Evolutionary conservation across 2,888 invertebrate genomes (phyloP).

Genomic region (Sepioteuthis lessoniana): DNA sequence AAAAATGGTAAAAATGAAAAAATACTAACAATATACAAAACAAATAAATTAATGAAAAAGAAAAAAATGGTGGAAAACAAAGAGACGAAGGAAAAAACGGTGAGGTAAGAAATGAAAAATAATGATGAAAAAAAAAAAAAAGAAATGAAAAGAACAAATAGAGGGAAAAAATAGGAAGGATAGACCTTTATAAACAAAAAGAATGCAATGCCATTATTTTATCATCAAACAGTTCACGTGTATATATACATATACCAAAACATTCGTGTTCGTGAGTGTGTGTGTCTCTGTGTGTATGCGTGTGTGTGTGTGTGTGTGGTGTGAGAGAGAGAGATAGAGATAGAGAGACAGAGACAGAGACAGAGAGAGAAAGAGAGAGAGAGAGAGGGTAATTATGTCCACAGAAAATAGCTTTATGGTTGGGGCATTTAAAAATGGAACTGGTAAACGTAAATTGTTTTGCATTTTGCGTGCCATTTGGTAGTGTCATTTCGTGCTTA

Average conservation of each 20-base stretch:
- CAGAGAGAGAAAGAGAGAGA: not conserved
- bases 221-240: too few relatives aligned
- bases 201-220: not conserved
- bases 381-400: not conserved
- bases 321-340: too few relatives aligned
- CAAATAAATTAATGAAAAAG: not conserved
- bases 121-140: not conserved
- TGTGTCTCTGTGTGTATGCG: too few relatives aligned
- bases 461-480: not conserved
- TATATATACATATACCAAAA: too few relatives aligned
- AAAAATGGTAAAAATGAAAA: not conserved
- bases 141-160: not conserved
- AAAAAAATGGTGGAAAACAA: not conserved
- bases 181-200: not conserved
- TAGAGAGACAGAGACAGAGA: too few relatives aligned
- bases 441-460: not conserved
- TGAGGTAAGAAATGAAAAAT: not conserved
- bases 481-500: not conserved
- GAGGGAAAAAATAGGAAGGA: not conserved
- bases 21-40: too few relatives aligned
- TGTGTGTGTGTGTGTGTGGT: not conserved
- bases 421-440: not conserved
- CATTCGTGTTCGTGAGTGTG: too few relatives aligned
- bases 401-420: not conserved
- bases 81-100: not conserved